These are phyloP conservation scores for Etheostoma perlongum DNA, from an alignment of 2,797 vertebrate genomes.

Conservation along the genomic window DNA sequence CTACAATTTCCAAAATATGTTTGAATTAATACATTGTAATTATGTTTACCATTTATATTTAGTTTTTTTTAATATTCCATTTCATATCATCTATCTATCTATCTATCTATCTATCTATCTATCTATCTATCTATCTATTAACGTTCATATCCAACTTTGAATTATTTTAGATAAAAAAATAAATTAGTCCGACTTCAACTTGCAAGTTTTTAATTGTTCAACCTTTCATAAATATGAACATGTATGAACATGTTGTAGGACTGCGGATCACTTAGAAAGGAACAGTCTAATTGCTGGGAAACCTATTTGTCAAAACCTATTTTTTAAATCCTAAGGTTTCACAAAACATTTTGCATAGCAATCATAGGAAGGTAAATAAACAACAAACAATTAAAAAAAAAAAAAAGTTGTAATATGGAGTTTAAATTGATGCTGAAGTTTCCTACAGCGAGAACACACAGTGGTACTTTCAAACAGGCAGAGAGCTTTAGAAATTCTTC, in stretches of 20 bases:
- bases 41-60: background rate
- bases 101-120: background rate
- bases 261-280: background rate
- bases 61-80: background rate
- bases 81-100: background rate
- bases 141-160: background rate
- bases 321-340: conserved; percentile 8
- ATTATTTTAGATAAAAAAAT: background rate
- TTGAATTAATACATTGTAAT: background rate
- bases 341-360: background rate
- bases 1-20: background rate
- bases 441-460: conserved; percentile 10
- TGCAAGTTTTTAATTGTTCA: background rate
- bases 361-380: background rate
- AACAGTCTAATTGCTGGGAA: background rate
- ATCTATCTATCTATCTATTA: background rate
- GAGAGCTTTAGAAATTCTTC: conserved; percentile 41
- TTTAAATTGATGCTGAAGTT: conserved; percentile 25
- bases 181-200: background rate
- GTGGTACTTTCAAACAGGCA: conserved; percentile 33
- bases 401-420: conserved; percentile 26
- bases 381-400: conserved; percentile 31
- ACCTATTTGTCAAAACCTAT: conserved; percentile 16
- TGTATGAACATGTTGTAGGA: background rate
- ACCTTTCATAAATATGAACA: conserved; percentile 5